Conservation (phyloP, 2,797 vertebrate species). For the Urosaurus nigricauda region DNA sequence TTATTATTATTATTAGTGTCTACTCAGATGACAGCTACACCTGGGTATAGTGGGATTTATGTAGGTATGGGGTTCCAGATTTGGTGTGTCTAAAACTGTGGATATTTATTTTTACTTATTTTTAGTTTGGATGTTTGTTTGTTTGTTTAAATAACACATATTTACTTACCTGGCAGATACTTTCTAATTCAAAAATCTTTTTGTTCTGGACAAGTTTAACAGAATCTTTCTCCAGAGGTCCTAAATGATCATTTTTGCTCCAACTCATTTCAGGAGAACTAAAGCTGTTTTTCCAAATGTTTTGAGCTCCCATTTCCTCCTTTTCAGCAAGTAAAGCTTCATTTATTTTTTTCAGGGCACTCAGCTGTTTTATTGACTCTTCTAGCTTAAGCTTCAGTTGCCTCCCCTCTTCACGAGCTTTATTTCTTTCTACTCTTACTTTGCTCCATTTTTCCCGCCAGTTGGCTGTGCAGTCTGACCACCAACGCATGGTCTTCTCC, state of each 20-base stretch:
- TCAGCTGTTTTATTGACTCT: slow-evolving; percentile 72
- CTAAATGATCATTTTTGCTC: not conserved
- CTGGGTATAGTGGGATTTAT: not conserved
- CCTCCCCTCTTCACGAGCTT: slow-evolving; percentile 74
- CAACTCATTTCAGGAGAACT: not conserved
- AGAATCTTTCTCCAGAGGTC: slow-evolving; percentile 18
- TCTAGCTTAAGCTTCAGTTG: slow-evolving; percentile 74
- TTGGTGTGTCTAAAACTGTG: not conserved
- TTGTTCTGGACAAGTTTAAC: slow-evolving; percentile 29
- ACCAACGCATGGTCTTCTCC: slow-evolving; percentile 85
- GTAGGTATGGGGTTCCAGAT: not conserved
- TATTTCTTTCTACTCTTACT: slow-evolving; percentile 78
- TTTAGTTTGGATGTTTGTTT: not conserved
- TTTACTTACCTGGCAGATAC: slow-evolving; percentile 53
- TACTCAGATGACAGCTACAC: not conserved
- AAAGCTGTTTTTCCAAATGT: slow-evolving; percentile 35
- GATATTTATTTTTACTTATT: not conserved
- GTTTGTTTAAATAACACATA: not conserved
- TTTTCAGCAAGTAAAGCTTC: slow-evolving; percentile 53
- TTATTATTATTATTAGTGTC: too few species aligned
- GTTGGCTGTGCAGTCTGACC: slow-evolving; percentile 81
- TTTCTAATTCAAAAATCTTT: slow-evolving; percentile 28
- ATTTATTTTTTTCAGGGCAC: slow-evolving; percentile 68
- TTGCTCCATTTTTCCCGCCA: slow-evolving; percentile 83
- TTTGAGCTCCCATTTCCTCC: slow-evolving; percentile 7